A percentile compares a stretch with the other conserved stretches of the same genome.
phyloP scores from a whole-genome alignment of 1,140 invertebrate species.

The Nebria ingens region DNA sequence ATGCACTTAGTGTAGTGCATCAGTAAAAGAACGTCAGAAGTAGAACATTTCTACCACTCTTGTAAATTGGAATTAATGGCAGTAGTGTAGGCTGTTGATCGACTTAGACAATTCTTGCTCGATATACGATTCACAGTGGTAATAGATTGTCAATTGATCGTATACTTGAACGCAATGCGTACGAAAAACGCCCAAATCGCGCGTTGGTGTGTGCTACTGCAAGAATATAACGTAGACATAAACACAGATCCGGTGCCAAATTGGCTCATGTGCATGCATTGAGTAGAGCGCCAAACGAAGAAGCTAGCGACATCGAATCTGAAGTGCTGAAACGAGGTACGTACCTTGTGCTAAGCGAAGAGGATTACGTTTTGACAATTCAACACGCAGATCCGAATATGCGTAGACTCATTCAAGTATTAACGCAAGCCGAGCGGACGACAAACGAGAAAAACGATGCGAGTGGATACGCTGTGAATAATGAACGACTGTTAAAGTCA shows the following conservation, averaged over 20 bases:
- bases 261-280: not conserved
- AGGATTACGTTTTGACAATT: not conserved
- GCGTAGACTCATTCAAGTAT: too few relatives aligned
- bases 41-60: slow-evolving; percentile 23
- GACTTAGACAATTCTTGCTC: slow-evolving; percentile 10
- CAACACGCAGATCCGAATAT: not conserved
- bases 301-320: not conserved
- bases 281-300: not conserved
- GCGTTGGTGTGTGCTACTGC: not conserved
- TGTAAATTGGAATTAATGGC: slow-evolving; percentile 23
- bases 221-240: not conserved
- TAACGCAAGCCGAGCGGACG: not conserved
- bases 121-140: slow-evolving; percentile 12
- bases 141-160: slow-evolving; percentile 13
- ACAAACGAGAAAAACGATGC: too few relatives aligned
- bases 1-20: slow-evolving; percentile 25
- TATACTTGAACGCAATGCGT: slow-evolving; percentile 10
- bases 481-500: too few relatives aligned
- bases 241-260: not conserved
- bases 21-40: slow-evolving; percentile 20
- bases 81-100: slow-evolving; percentile 13
- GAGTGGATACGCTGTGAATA: too few relatives aligned
- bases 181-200: slow-evolving; percentile 5
- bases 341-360: not conserved
- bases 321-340: not conserved